Base-by-base conservation (phyloP, 2,888 invertebrate genomes). In the Cremastinae sp. region DNA sequence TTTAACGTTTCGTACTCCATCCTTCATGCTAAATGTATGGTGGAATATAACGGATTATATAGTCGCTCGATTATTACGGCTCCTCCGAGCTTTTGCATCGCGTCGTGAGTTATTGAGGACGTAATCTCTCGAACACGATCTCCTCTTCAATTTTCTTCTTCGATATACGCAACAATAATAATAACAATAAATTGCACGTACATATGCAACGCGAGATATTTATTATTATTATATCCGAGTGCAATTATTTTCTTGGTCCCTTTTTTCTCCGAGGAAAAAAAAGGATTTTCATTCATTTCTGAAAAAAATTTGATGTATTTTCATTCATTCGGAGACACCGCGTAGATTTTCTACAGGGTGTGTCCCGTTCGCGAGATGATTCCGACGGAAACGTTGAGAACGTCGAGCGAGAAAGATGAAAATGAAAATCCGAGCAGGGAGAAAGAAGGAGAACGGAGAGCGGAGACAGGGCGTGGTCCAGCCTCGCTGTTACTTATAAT, bases 381-480 rank as follows among this genome's bases (percentile, higher is more conserved):
- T 59, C 56, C 58, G 62, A 41, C 20, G 53, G 22, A 41, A 47
- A 56, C 55, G 51, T 22, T 18, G 47, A 39, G 41, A 68, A 51
- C 53, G 56, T 9, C 16, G 39, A 61, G 28, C 18, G 43, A 10
- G 41, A 59, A 20, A 16, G 35, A 18, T 61, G 65, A 22, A 41
- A 39, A 71, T 43, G 68, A 74, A 58, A 58, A 41, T 16, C 14
- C 59, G 73, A 75, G 68, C 68, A 58, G 9, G 18, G 18, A 49
- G 18, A 75, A 81, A 82, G 80, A 83, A 83, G 83, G 79, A 83
- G 85, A 85, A 84, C 85, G 84, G 78, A 83, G 81, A 85, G 79
- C 83, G 85, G 87, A 86, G 87, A 88, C 88, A 88, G 89, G 89
- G 89, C 89, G 89, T 89, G 89, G 89, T 86, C 87, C 89, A 87